A percentile compares a stretch with the other conserved stretches of the same genome.
phyloP scores from a whole-genome alignment of 2,113 vertebrate genomes.

The Alligator sinensis region DNA sequence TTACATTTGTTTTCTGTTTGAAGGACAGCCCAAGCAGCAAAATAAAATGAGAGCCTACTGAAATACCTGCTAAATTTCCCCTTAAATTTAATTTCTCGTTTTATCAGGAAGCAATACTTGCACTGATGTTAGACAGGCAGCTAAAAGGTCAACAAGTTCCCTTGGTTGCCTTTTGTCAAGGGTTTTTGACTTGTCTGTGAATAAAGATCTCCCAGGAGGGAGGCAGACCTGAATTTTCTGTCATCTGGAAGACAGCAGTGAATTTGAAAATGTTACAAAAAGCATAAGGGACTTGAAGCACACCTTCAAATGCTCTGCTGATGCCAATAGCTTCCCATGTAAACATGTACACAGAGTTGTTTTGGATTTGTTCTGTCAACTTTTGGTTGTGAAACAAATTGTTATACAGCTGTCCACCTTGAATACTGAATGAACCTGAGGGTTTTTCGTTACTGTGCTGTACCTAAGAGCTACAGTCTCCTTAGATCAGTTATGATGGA shows the following conservation, averaged over 20 bases:
- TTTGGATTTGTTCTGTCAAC: slow-evolving; percentile 89
- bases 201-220: slow-evolving; percentile 88
- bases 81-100: slow-evolving; percentile 88
- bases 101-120: slow-evolving; percentile 88
- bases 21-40: slow-evolving; percentile 81
- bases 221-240: slow-evolving; percentile 86
- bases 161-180: slow-evolving; percentile 89
- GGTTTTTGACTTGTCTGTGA: slow-evolving; percentile 91
- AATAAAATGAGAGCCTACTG: slow-evolving; percentile 82
- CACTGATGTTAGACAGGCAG: slow-evolving; percentile 88
- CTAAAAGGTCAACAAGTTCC: slow-evolving; percentile 89
- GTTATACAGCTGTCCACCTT: slow-evolving; percentile 77
- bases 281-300: slow-evolving; percentile 87
- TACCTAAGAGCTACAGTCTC: not conserved
- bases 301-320: slow-evolving; percentile 81
- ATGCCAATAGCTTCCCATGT: slow-evolving; percentile 84
- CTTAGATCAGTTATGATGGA: not conserved
- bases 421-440: slow-evolving; percentile 81
- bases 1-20: slow-evolving; percentile 83
- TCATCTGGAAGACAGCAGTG: slow-evolving; percentile 87
- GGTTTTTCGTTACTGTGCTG: slow-evolving; percentile 45
- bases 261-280: slow-evolving; percentile 92
- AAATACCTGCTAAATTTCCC: slow-evolving; percentile 80
- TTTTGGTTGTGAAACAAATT: slow-evolving; percentile 88
- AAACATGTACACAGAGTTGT: slow-evolving; percentile 87